Evolutionary conservation across 2,113 vertebrate genomes (phyloP).

Genomic region (Barbus barbus): DNA sequence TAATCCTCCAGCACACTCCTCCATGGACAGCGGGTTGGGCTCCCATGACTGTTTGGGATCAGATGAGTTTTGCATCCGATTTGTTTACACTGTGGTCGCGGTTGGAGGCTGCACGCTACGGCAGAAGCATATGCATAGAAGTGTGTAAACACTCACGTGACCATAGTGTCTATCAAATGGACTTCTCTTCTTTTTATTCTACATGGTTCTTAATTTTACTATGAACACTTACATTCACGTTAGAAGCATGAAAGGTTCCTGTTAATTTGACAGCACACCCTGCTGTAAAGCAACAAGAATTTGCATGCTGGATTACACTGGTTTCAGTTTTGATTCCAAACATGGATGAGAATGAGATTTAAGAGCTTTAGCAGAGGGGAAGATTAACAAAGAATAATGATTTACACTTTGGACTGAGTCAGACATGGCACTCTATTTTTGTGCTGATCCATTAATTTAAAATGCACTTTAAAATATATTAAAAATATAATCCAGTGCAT

Average conservation of each 20-base stretch:
- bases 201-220: not conserved
- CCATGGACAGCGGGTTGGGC: not conserved
- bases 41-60: conserved; percentile 20
- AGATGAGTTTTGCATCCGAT: conserved; percentile 30
- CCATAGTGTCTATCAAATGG: too few species aligned
- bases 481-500: not conserved
- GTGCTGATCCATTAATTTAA: not conserved
- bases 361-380: not conserved
- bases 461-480: not conserved
- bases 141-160: not conserved
- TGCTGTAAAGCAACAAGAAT: not conserved
- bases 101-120: not conserved
- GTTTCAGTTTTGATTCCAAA: not conserved
- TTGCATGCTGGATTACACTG: not conserved
- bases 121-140: not conserved
- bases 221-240: not conserved
- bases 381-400: not conserved
- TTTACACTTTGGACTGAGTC: not conserved
- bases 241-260: not conserved
- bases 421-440: not conserved
- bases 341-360: not conserved
- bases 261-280: not conserved
- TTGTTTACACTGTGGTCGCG: conserved; percentile 3
- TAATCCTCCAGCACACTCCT: conserved; percentile 7
- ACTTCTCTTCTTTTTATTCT: not conserved